Conservation (phyloP, 2,113 vertebrate species). For the Oreotrochilus melanogaster region DNA sequence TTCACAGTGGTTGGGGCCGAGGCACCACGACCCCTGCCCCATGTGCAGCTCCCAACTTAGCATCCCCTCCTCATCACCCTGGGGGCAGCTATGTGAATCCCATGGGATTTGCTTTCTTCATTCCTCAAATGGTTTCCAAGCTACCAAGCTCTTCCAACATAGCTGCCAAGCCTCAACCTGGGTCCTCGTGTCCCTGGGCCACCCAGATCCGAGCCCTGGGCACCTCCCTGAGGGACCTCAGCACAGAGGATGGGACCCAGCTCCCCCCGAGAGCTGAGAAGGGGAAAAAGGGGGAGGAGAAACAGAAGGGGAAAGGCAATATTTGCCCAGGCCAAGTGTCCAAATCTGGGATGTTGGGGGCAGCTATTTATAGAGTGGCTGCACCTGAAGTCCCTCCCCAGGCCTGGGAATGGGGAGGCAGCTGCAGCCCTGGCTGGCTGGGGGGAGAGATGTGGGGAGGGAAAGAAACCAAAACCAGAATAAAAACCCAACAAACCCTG, state of each 20-base stretch:
- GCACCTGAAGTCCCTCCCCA: neutral
- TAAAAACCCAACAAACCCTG: neutral
- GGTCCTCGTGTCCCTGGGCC: neutral
- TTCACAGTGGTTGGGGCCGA: rapidly evolving
- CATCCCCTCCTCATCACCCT: neutral
- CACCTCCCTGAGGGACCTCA: neutral
- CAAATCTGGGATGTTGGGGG: neutral
- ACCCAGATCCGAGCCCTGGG: neutral
- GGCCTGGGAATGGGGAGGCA: neutral
- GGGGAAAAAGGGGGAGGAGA: neutral
- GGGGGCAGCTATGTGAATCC: neutral
- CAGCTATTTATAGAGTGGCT: rapidly evolving
- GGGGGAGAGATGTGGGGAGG: neutral
- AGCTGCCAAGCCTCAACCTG: constrained; percentile 17
- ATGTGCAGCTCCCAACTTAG: neutral
- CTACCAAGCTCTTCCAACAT: neutral
- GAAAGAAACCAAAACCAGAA: too few species aligned
- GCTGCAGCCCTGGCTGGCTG: neutral
- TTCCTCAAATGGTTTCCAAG: constrained; percentile 7
- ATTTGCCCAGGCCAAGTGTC: rapidly evolving
- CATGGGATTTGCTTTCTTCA: constrained; percentile 21
- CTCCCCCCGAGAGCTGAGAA: neutral
- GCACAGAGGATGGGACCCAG: neutral
- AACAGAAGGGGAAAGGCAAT: neutral
- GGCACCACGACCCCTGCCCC: neutral